Evolutionary conservation across 2,888 invertebrate species (phyloP).

Genomic region (Drosophila paramelanica): DNA sequence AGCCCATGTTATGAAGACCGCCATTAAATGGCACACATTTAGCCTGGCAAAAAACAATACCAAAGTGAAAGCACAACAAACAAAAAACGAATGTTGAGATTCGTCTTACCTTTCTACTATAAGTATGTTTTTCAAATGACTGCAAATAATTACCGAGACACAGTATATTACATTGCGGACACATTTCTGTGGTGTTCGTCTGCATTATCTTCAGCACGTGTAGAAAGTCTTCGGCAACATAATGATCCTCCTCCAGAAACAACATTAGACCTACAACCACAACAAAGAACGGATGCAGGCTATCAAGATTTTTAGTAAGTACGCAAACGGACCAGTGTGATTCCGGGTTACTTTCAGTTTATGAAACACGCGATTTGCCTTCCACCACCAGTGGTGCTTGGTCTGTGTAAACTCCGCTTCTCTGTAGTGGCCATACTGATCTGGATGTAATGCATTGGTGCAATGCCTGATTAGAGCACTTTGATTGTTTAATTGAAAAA

Average conservation of each 20-base stretch:
- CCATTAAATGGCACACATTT: slow-evolving; percentile 97
- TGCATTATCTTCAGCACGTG: slow-evolving; percentile 93
- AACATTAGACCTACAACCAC: slow-evolving; percentile 89
- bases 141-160: slow-evolving; percentile 92
- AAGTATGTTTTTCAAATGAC: neutral
- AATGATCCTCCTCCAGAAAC: slow-evolving; percentile 98
- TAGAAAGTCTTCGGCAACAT: slow-evolving; percentile 97
- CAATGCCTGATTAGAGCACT: slow-evolving; percentile 94
- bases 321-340: slow-evolving; percentile 87
- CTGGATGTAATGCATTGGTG: slow-evolving; percentile 95
- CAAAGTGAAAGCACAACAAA: no score
- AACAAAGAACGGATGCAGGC: neutral
- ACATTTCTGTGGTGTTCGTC: slow-evolving; percentile 90
- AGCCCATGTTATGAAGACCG: slow-evolving; percentile 98
- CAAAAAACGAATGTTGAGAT: no score
- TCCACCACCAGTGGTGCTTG: slow-evolving; percentile 99
- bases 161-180: slow-evolving; percentile 94
- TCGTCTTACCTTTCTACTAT: no score
- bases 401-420: slow-evolving; percentile 98
- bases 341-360: slow-evolving; percentile 91
- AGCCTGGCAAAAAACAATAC: slow-evolving; percentile 86
- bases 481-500: neutral
- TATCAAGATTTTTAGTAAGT: no score
- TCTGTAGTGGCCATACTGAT: slow-evolving; percentile 97
- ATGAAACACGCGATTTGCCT: slow-evolving; percentile 96